Percentiles rank a stretch among this genome's conserved stretches.
Evolutionary conservation across 1,140 invertebrate genomes (phyloP).

Genomic region (Arion vulgaris): DNA sequence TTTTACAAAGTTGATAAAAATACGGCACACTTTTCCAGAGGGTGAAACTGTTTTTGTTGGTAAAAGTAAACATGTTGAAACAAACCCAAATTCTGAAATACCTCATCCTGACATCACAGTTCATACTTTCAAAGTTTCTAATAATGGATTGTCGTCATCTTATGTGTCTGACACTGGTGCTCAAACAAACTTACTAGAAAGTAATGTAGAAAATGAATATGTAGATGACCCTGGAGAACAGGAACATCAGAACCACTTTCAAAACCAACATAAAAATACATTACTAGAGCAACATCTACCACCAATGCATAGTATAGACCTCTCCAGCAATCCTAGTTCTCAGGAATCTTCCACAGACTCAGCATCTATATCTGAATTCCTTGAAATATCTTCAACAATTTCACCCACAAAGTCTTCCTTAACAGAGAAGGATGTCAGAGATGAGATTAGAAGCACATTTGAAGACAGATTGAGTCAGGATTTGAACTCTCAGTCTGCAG

Average conservation of each 20-base stretch:
- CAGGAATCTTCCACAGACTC: not conserved
- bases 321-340: not conserved
- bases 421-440: not conserved
- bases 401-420: not conserved
- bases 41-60: constrained; percentile 13
- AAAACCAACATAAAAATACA: not conserved
- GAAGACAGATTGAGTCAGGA: not conserved
- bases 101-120: not conserved
- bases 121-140: not conserved
- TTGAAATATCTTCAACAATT: not conserved
- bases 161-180: not conserved
- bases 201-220: not conserved
- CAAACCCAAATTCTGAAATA: not conserved
- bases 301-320: not conserved
- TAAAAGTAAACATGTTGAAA: constrained; percentile 11
- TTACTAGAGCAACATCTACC: not conserved
- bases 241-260: not conserved
- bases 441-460: not conserved
- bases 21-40: constrained; percentile 4
- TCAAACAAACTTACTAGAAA: not conserved
- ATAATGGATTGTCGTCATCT: not conserved
- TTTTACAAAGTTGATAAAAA: constrained; percentile 10
- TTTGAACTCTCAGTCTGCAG: not conserved
- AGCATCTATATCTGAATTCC: not conserved
- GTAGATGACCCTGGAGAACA: not conserved